Base-by-base conservation (phyloP, 1,140 invertebrate species). In the Pogonomyrmex californicus region DNA sequence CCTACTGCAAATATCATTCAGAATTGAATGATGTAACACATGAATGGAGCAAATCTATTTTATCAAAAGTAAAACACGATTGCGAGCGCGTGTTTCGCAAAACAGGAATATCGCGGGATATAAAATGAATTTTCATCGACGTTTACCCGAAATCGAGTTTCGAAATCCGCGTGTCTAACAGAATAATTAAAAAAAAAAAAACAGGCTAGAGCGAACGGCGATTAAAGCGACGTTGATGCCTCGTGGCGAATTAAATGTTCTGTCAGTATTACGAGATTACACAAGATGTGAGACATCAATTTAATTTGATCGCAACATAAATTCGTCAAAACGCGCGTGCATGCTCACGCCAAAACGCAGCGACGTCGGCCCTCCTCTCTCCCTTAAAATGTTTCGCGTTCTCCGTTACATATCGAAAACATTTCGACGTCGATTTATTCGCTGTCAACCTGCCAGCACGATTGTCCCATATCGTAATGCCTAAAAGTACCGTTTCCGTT, bases 341-440 rank as follows among this genome's bases (percentile, higher is more conserved):
- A 33, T 12, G 38, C 23, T 12, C 78, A 30, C 33, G 54, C 79
- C 23, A 60, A 58, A 83, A 75, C 23, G 41, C 54, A 12, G 38
- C 23, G 47, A 30, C 66, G 49, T 23, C 63, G 58, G 10, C 60
- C 17, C 60, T 51, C 44, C 36, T 33, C 44, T 38, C 38, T 23
- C 54, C 54, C 68, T 83, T 83, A 83, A 83, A 83, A 83, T 83
- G 68, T 49, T 83, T 83, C 66, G 79, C n/a, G 51, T 82, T 82
- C 79, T 83, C 79, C 54, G 79, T 83, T 83, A 83, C 79, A 75
- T 83, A 83, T 83, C 54, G 79, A 83, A 83, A 83, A 83, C 54
- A 83, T 83, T 83, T 83, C 79, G 79, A 75, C 79, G 68, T 75
- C 54, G 68, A 83, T 83, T 83, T 83, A 83, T 83, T 83, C n/a